A percentile compares a stretch with the other conserved stretches of the same genome.
Evolutionary conservation across 1,140 invertebrate genomes (phyloP).

Genomic region (Fopius arisanus): DNA sequence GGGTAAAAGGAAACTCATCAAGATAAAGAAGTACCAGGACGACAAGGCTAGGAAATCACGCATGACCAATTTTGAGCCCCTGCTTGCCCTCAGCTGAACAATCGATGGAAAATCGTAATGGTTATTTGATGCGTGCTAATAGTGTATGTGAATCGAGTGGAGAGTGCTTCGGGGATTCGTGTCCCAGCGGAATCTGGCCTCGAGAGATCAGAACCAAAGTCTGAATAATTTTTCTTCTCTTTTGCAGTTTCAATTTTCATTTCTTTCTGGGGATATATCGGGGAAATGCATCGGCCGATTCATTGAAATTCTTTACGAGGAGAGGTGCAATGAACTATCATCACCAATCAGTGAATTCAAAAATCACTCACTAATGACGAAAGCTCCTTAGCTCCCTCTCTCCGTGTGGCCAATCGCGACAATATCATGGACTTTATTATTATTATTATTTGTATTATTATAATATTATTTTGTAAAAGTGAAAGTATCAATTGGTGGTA

Average conservation of each 20-base stretch:
- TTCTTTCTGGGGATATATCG: conserved; percentile 3
- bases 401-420: background rate
- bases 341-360: background rate
- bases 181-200: conserved; percentile 54
- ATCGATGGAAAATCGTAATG: conserved; percentile 3
- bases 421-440: background rate
- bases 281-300: background rate
- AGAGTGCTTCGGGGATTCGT: conserved; percentile 42
- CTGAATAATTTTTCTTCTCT: conserved; percentile 39
- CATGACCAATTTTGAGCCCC: conserved; percentile 67
- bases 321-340: background rate
- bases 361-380: background rate
- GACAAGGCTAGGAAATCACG: conserved; percentile 66
- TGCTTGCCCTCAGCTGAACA: conserved; percentile 74
- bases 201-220: conserved; percentile 58
- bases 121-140: conserved; percentile 29
- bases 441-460: background rate
- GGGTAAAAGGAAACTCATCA: conserved; percentile 72
- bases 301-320: background rate
- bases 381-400: background rate
- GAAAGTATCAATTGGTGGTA: background rate
- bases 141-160: conserved; percentile 13
- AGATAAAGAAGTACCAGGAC: conserved; percentile 69
- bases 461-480: background rate
- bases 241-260: conserved; percentile 12